A percentile compares a stretch with the other conserved stretches of the same genome.
These are phyloP conservation scores for Schizaphis graminum DNA, from an alignment of 2,888 invertebrate species.

Conservation along the genomic window DNA sequence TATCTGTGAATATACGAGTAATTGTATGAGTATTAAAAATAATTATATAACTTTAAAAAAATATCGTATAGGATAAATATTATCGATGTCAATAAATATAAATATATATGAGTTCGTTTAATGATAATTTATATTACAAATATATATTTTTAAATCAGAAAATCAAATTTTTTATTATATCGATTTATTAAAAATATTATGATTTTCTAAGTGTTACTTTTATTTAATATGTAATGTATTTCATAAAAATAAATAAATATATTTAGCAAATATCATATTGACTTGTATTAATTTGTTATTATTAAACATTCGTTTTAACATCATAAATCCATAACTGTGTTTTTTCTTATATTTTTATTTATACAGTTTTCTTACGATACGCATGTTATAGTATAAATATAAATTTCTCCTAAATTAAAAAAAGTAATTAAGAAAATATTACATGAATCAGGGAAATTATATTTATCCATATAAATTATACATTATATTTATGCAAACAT, in stretches of 20 bases:
- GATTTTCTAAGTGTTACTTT: background rate
- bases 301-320: background rate
- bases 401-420: background rate
- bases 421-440: background rate
- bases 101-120: background rate
- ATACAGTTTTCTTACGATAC: background rate
- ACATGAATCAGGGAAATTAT: background rate
- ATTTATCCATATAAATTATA: too few species aligned
- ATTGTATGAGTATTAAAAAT: background rate
- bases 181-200: background rate
- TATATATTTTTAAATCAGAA: background rate
- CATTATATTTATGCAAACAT: background rate
- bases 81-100: background rate
- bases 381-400: background rate
- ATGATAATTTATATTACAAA: background rate
- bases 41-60: background rate
- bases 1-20: background rate
- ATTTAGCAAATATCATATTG: too few species aligned
- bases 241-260: background rate
- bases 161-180: too few species aligned
- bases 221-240: background rate
- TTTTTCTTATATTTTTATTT: background rate
- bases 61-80: too few species aligned
- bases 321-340: background rate
- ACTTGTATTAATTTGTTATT: too few species aligned